Evolutionary conservation across 1,140 invertebrate species (phyloP).

Genomic region (Neoseiulus cucumeris): DNA sequence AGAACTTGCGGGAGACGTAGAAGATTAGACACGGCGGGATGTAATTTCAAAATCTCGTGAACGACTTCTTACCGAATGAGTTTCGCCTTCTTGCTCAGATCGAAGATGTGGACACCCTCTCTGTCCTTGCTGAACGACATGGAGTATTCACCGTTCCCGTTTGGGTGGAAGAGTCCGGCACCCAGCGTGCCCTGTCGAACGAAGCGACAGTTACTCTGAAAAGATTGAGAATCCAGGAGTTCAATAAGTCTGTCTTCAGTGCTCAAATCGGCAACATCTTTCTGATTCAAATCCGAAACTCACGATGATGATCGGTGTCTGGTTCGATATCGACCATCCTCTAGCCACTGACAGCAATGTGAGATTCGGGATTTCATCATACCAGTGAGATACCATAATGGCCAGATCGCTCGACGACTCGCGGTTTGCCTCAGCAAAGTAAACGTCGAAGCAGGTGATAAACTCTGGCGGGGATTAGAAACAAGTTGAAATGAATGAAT

Average conservation of each 20-base stretch:
- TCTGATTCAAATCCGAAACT: neutral
- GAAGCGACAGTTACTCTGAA: neutral
- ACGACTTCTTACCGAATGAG: no score
- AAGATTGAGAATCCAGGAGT: neutral
- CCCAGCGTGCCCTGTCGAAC: neutral
- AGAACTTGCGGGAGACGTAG: no score
- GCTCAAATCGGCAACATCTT: neutral
- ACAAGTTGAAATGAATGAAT: neutral
- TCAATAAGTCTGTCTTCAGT: neutral
- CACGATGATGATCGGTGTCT: neutral
- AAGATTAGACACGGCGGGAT: no score
- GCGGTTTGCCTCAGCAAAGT: neutral
- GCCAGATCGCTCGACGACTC: neutral
- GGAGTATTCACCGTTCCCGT: neutral
- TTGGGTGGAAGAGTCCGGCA: neutral
- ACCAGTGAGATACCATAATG: neutral
- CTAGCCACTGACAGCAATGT: neutral
- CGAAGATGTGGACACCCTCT: neutral
- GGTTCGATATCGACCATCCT: neutral
- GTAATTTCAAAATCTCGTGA: no score
- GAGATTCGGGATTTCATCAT: conserved; percentile 8
- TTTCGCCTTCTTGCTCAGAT: neutral
- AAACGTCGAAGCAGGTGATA: conserved; percentile 1
- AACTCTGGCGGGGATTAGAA: neutral
- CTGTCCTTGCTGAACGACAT: neutral